Base-by-base conservation (phyloP, 1,140 invertebrate genomes). In the Monomorium pharaonis region DNA sequence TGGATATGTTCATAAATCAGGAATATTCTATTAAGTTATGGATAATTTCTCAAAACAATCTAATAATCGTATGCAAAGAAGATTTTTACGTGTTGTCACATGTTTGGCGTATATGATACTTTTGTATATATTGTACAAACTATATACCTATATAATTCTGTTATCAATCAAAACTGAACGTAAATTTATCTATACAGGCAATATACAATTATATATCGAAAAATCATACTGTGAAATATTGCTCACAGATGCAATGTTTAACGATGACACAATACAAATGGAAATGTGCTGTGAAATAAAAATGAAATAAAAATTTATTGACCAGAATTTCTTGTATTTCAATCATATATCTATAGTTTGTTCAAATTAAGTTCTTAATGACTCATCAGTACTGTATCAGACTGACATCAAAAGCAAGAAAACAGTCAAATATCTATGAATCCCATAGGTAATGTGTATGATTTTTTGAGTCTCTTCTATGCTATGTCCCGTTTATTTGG, bases 101-200 rank as follows among this genome's bases (percentile, higher is more conserved):
- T 87, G 51, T 91, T 88, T 89, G 89, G 84, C 76, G 87, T 81
- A 91, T 54, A 91, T 54, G 88, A 92, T 44, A 54, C 81, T 78
- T 89, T 92, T 92, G 92, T 92, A 92, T 92, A 92, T 92, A 92
- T 88, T 92, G 92, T 92, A 92, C 87, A 92, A 92, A 92, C 85
- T 88, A 87, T 88, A 87, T 78, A 77, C 63, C 80, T 88, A 70
- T 67, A 88, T 88, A 87, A 88, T 91, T 91, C 89, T 90, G 89
- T 91, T 91, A 91, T 83, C 58, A 88, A 91, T 91, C 84, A 74
- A 88, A 91, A 91, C 75, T 86, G 84, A 86, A 58, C 76, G 67
- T 86, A 86, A 88, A 90, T 88, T 86, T 86, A 90, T 86, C 44
- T 77, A 74, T 80, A 75, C 87, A 86, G 51, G 60, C 51, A 56